Evolutionary conservation across 1,140 invertebrate species (phyloP), one percentile per base, ranked within the genome.

Genomic region (Dryas iulia): DNA sequence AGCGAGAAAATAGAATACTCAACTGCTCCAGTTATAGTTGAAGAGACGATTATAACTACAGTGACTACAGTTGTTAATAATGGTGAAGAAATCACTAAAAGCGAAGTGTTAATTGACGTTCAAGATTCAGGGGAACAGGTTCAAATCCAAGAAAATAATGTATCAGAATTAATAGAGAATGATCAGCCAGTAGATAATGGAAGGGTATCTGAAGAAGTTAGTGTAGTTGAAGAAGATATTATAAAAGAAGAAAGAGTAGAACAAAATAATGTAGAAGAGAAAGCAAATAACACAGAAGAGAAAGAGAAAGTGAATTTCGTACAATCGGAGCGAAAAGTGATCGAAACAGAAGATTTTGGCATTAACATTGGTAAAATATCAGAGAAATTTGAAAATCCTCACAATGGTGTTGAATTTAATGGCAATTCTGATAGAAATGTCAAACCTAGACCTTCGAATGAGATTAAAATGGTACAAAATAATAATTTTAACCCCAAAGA

Each of bases 391-490:
- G 33, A 59, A 10, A 64, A 69, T 53, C 47, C 66, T 0, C 69
- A 76, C 7, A 77, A 79, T 33, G 76, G 74, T 7, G 67, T 78
- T 2, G 74, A 73, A 53, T 65, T 81, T 0, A 79, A 87, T 59
- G 75, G 79, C 0, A 82, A 79, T 30, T 66, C 66, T 2, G 77
- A 82, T 7, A 78, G 64, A 52, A 84, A n/a, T n/a, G n/a, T n/a
- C n/a, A n/a, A 83, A 65, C 70, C 77, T 0, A 71, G 89, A 8
- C 79, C 84, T 0, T 91, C 87, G 0, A 91, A 91, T 39, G 89
- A 91, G 71, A 91, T 91, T 0, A 91, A 91, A 67, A 90, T 91
- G 89, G 87, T 84, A 0, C 78, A 83, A 12, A 70, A 77, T 5
- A 72, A 70, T 25, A 88, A 87, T 53, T 76, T 84, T 0, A 73